Evolutionary conservation across 2,888 invertebrate genomes (phyloP), one percentile per base, ranked within the genome.

Genomic region (Cylindroiulus punctatus): DNA sequence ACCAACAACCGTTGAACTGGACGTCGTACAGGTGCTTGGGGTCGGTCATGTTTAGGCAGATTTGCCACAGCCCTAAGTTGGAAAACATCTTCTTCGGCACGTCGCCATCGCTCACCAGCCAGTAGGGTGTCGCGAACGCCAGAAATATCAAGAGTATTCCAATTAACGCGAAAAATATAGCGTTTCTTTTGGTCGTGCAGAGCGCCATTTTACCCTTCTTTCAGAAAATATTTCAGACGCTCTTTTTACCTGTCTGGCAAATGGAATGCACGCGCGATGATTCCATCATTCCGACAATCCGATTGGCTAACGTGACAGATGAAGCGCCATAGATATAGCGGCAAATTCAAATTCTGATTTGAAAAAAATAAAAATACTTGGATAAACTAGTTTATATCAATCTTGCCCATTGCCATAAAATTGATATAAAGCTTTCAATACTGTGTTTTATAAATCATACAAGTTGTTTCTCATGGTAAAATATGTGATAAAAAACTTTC

Each of bases 41-140:
- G 90, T 98, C 98, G 91, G 95, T 94, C 90, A 97, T 97, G 82
- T 95, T 93, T 89, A 98, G 97, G 90, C 98, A 98, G 4, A 97
- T 97, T 91, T 97, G 95, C 98, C 98, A 98, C 52, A 98, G 92
- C 44, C 98, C 98, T 94, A 87, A 65, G 81, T 88, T 88, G 87
- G 94, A 91, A 91, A 97, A 97, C 90, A 95, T 95, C 0, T 96
- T 95, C 89, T 95, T 92, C 88, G 92, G 92, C 19, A 96, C 91
- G 5, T n/a, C 26, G 8, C 89, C 89, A 87, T 89, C 89, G 26
- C 89, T 89, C 36, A 88, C 88, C 19, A 90, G 88, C 90, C 90
- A 90, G 87, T 90, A 89, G 1, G 90, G 90, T 12, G 90, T 90
- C 26, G 89, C 89, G 87, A 90, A 90, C 2, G 89, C 88, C 40